Evolutionary conservation across 1,140 invertebrate genomes (phyloP), one percentile per base, ranked within the genome.

Genomic region (Lepidurus couesii): DNA sequence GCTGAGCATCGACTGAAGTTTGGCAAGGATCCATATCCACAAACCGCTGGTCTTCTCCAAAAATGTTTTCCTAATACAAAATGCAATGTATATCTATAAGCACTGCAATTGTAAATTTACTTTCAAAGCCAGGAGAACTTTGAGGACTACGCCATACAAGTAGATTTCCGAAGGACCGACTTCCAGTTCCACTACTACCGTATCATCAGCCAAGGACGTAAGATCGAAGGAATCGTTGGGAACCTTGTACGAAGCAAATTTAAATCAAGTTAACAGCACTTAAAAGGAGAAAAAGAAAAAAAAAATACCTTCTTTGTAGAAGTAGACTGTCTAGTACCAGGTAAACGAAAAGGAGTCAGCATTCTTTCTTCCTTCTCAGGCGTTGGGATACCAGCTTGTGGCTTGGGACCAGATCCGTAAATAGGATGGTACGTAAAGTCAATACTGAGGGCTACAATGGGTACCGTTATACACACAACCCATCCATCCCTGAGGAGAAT

Each of bases 391-490:
- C 96, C 92, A 1, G 94, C 93, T 86, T 95, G 93, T 0, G 93
- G 93, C 79, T 91, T 90, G 2, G 93, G 93, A 1, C 93, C 93
- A 26, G 95, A 83, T 1, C 93, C 92, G 7, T 94, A 94, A 83
- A 93, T 91, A 0, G 96, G 95, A 85, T 98, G 95, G 84, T 97
- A 98, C 1, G 89, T 91, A 84, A 97, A 98, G 79, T 90, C 90
- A 26, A 98, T 95, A 82, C 92, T 95, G 16, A 98, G 86, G 5
- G 95, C 94, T 26, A 96, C 92, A 79, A 97, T 97, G 0, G 95
- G 95, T 6, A 97, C 95, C 13, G 92, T 92, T 95, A 95, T 97
- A 84, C 96, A 98, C 83, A 97, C 95, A 1, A 97, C 90, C 97
- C 97, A 98, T 3, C 95, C 95, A 82, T 89, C 87, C 83, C 89